A percentile compares a stretch with the other conserved stretches of the same genome.
These are phyloP conservation scores for Ophioninae sp. DNA, from an alignment of 2,888 invertebrate species.

Conservation along the genomic window DNA sequence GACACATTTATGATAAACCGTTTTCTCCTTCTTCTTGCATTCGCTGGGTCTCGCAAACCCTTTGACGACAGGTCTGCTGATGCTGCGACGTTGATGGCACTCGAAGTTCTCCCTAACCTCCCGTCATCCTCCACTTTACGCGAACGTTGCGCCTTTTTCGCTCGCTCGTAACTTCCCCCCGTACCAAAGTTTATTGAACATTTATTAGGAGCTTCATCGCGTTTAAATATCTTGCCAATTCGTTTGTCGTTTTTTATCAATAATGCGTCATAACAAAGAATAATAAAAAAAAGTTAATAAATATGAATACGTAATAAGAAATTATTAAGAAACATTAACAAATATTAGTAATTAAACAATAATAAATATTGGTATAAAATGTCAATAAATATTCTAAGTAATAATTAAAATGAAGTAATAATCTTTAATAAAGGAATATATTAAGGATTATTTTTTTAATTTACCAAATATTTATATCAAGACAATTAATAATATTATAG, in stretches of 20 bases:
- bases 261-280: background rate
- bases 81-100: slow-evolving; percentile 47
- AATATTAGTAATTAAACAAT: background rate
- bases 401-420: too few relatives aligned
- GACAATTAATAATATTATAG: too few relatives aligned
- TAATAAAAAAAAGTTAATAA: background rate
- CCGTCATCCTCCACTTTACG: slow-evolving; percentile 34
- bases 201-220: background rate
- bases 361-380: too few relatives aligned
- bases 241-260: background rate
- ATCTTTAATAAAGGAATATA: too few relatives aligned
- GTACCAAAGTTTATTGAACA: background rate
- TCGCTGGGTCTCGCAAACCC: slow-evolving; percentile 48
- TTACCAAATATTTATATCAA: too few relatives aligned
- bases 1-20: slow-evolving; percentile 70
- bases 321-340: background rate
- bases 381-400: too few relatives aligned
- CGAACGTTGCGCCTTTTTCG: slow-evolving; percentile 35
- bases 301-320: too few relatives aligned
- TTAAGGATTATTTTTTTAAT: too few relatives aligned
- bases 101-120: slow-evolving; percentile 29
- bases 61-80: slow-evolving; percentile 52
- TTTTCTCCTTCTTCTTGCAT: slow-evolving; percentile 19
- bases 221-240: background rate
- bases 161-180: background rate